Conservation (phyloP, 1,140 invertebrate species). For the Babylonia areolata region DNA sequence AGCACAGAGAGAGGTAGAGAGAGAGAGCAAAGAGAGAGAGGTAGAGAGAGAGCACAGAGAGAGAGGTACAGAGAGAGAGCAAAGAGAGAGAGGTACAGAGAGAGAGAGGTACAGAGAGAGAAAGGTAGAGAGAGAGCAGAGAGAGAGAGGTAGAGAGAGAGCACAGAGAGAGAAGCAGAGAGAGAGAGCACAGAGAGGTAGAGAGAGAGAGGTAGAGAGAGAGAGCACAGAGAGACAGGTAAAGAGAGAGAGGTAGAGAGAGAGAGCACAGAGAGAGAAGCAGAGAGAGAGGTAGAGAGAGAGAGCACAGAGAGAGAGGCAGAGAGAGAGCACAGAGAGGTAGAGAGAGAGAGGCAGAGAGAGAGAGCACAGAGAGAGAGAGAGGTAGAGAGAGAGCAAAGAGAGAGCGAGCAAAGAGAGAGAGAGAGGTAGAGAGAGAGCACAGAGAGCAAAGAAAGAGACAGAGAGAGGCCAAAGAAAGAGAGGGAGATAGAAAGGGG, state of each 20-base stretch:
- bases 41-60: too few relatives aligned
- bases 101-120: too few relatives aligned
- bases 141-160: too few relatives aligned
- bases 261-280: neutral
- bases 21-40: too few relatives aligned
- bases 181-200: too few relatives aligned
- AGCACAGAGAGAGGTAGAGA: too few relatives aligned
- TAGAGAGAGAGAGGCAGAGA: neutral
- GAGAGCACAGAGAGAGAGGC: constrained; percentile 4
- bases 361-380: neutral
- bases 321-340: constrained; percentile 13
- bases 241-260: neutral
- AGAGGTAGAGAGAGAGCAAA: neutral
- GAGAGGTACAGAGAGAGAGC: too few relatives aligned
- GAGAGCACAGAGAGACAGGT: neutral
- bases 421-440: neutral
- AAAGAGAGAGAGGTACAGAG: too few relatives aligned
- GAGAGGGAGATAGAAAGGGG: neutral
- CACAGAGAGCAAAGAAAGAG: neutral
- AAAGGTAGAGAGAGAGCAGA: too few relatives aligned
- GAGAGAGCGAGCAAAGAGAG: neutral
- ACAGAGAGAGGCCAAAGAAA: neutral
- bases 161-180: too few relatives aligned
- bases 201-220: too few relatives aligned
- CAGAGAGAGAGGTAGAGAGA: neutral